phyloP scores from a whole-genome alignment of 2,113 vertebrate genomes.

The Epinephelus moara region DNA sequence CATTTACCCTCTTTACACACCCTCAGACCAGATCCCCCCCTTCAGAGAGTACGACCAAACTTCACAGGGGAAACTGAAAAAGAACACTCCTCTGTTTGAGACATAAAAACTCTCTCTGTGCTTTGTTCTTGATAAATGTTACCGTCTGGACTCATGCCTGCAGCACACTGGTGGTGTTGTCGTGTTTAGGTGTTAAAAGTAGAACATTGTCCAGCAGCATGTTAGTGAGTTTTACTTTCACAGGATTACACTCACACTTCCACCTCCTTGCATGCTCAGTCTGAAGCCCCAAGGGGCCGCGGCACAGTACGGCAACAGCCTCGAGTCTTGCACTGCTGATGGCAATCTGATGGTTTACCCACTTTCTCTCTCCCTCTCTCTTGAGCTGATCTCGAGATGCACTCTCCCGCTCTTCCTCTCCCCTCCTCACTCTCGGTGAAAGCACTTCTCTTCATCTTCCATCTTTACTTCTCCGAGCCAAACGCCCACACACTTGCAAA shows the following conservation, averaged over 20 bases:
- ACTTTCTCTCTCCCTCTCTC: constrained; percentile 9
- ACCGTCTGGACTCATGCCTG: background rate
- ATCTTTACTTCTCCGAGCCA: constrained; percentile 58
- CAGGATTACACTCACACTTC: constrained; percentile 8
- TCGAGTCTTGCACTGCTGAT: constrained; percentile 7
- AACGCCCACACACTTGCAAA: constrained; percentile 70
- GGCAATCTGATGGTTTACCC: constrained; percentile 4
- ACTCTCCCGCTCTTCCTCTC: constrained; percentile 28
- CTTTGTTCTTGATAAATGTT: constrained; percentile 41
- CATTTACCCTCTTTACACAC: constrained; percentile 36
- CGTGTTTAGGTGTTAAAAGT: constrained; percentile 20
- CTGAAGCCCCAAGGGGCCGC: background rate
- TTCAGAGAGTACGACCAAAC: constrained; percentile 26
- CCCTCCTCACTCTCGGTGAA: constrained; percentile 50
- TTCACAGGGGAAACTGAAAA: constrained; percentile 17
- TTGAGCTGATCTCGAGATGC: constrained; percentile 37
- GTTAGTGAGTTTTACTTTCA: constrained; percentile 28
- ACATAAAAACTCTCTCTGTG: constrained; percentile 26
- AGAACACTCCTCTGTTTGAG: background rate
- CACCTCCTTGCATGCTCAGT: background rate
- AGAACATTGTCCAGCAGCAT: constrained; percentile 2
- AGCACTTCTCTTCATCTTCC: constrained; percentile 69
- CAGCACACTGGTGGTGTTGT: background rate
- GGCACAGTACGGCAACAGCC: constrained; percentile 1
- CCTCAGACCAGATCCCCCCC: constrained; percentile 1